Conservation (phyloP, 1,140 invertebrate genomes). For the Microplitis demolitor region DNA sequence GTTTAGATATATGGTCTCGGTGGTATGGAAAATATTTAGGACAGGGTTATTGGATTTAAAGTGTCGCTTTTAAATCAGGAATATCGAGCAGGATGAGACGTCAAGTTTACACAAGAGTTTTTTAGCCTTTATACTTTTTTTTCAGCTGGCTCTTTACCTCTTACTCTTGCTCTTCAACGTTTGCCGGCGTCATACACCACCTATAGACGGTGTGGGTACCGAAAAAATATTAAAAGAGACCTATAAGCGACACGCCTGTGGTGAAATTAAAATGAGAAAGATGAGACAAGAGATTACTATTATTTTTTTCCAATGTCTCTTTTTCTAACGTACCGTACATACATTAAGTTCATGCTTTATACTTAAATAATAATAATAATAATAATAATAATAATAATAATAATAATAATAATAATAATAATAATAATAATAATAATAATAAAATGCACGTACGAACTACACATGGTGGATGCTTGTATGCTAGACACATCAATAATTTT, state of each 20-base stretch:
- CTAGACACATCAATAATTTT: constrained; percentile 13
- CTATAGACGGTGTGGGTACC: neutral
- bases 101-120: constrained; percentile 10
- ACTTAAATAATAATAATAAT: no score
- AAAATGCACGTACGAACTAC: neutral
- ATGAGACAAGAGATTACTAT: neutral
- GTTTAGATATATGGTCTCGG: no score
- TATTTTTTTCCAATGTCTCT: constrained; percentile 4
- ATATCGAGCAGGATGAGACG: constrained; percentile 3
- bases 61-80: constrained; percentile 7
- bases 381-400: no score
- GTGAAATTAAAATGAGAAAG: neutral
- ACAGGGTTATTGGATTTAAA: constrained; percentile 14
- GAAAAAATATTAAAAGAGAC: constrained; percentile 3
- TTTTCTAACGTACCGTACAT: neutral
- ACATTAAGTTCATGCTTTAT: no score
- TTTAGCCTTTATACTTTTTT: neutral
- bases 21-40: constrained; percentile 12
- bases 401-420: no score
- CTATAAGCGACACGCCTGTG: neutral
- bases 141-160: neutral
- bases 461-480: neutral
- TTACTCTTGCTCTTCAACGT: neutral
- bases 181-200: neutral
- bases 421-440: no score